Conservation (phyloP, 1,140 invertebrate genomes). For the Pantala flavescens region DNA sequence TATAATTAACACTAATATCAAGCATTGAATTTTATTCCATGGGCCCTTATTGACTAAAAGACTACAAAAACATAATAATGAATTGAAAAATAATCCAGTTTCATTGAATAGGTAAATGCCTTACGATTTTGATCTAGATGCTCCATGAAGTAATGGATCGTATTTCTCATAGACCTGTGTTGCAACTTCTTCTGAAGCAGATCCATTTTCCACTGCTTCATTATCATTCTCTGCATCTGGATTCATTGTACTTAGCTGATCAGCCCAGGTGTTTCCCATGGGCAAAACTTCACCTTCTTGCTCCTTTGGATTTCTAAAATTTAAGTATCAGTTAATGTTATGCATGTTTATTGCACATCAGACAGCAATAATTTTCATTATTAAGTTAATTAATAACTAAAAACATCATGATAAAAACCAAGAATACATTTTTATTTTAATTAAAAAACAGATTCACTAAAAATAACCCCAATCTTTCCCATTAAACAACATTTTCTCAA, state of each 20-base stretch:
- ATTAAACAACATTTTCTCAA: too few relatives aligned
- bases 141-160: constrained; percentile 80
- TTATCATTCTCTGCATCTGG: constrained; percentile 51
- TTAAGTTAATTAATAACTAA: constrained; percentile 1
- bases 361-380: too few relatives aligned
- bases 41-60: too few relatives aligned
- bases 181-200: constrained; percentile 43
- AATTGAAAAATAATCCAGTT: too few relatives aligned
- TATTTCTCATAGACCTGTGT: constrained; percentile 85
- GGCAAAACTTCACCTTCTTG: constrained; percentile 89
- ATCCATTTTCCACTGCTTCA: constrained; percentile 35
- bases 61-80: too few relatives aligned
- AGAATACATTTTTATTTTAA: neutral
- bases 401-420: neutral
- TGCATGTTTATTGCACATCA: neutral
- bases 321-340: constrained; percentile 12
- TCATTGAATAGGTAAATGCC: constrained; percentile 10
- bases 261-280: constrained; percentile 57
- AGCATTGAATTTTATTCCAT: too few relatives aligned
- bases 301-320: constrained; percentile 57
- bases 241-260: constrained; percentile 72
- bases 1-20: too few relatives aligned
- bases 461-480: too few relatives aligned
- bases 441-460: too few relatives aligned
- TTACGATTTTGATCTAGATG: constrained; percentile 52